Base-by-base conservation (phyloP, 2,113 vertebrate genomes). In the Prunella fulvescens region DNA sequence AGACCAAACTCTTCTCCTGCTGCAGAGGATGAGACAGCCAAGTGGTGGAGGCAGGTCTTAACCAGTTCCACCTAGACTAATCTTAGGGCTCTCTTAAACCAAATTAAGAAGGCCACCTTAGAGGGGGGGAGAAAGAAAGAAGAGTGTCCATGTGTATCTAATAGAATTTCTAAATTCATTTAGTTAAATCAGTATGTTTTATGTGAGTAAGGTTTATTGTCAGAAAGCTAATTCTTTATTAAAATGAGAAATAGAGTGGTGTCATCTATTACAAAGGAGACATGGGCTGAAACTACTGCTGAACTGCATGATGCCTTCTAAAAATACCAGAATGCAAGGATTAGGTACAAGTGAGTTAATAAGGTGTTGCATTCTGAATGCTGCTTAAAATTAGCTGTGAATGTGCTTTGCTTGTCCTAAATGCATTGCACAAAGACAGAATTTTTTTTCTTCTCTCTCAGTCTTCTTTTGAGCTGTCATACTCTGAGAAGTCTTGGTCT, bases 321-420 rank as follows among this genome's bases (percentile, higher is more conserved):
- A 96, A 97, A 96, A 93, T 96, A 96, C 28, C 61, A 79, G 72
- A 94, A 90, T 15, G 48, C 53, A 72, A 67, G n/a, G 76, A 96
- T 91, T 94, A 90, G 72, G 69, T 60, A 74, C 60, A 83, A 97
- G 28, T 39, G 80, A 93, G 56, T 90, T 93, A 94, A 90, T 69
- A 94, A 91, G 61, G 80, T 95, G 94, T 56, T 88, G 61, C 56
- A 39, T 88, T 93, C 80, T 88, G 76, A 94, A 95, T 86, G 69
- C 72, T 95, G 82, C 88, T 96, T 86, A 90, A 96, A 95, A 96
- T 95, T 80, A 95, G 81, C 74, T 88, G 71, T 70, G 53, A 93
- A 84, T 83, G 48, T 81, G 58, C 37, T 90, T 92, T 83, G 20
- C 80, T 96, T 92, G 90, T 84, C 88, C 76, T 81, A 91, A 95